A percentile compares a stretch with the other conserved stretches of the same genome.
These are phyloP conservation scores for Zaprionus davidi DNA, from an alignment of 1,140 invertebrate species.

Conservation along the genomic window DNA sequence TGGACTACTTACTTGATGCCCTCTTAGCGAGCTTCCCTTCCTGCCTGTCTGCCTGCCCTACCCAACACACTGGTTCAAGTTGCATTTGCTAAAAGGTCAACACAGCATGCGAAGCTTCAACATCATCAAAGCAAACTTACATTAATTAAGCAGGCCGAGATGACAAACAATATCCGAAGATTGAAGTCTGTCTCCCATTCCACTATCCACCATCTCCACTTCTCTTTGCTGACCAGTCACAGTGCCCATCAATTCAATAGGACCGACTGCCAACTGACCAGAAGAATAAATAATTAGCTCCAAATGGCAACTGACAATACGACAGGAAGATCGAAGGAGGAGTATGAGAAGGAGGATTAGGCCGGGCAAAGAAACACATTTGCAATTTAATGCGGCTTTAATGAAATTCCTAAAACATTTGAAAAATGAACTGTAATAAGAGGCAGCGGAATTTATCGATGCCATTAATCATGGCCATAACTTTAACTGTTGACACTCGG, in stretches of 20 bases:
- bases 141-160: slow-evolving; percentile 74
- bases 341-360: neutral
- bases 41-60: neutral
- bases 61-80: slow-evolving; percentile 51
- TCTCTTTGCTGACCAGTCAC: neutral
- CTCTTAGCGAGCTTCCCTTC: neutral
- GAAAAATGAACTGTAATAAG: slow-evolving; percentile 32
- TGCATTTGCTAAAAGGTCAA: slow-evolving; percentile 76
- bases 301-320: neutral
- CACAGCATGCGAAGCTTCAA: slow-evolving; percentile 51
- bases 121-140: slow-evolving; percentile 66
- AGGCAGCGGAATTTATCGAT: slow-evolving; percentile 14
- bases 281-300: slow-evolving; percentile 31
- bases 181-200: neutral
- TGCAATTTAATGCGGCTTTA: slow-evolving; percentile 36
- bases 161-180: slow-evolving; percentile 54
- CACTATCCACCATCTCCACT: neutral
- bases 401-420: slow-evolving; percentile 33
- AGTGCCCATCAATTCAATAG: slow-evolving; percentile 31
- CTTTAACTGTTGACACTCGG: slow-evolving; percentile 18
- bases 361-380: slow-evolving; percentile 12
- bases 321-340: neutral
- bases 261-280: slow-evolving; percentile 19
- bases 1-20: slow-evolving; percentile 45
- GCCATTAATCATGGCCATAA: slow-evolving; percentile 32